These are phyloP conservation scores for Bothrops jararaca DNA, from an alignment of 2,113 vertebrate genomes.

Conservation along the genomic window DNA sequence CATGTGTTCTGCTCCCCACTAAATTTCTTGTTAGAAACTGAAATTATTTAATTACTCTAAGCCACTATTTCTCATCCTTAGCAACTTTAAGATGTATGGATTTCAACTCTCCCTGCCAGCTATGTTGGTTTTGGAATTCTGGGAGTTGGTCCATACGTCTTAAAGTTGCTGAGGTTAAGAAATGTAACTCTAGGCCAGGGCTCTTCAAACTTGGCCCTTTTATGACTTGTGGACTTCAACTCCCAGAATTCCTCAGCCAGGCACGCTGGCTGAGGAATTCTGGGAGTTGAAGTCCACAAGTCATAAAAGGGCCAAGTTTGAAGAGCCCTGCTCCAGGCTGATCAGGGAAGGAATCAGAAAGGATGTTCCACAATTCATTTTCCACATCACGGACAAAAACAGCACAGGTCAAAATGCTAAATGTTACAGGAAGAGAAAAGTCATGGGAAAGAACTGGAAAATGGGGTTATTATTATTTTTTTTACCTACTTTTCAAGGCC, in stretches of 20 bases:
- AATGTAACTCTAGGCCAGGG: not conserved
- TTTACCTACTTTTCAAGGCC: constrained; percentile 61
- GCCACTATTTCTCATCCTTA: not conserved
- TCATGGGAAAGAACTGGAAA: not conserved
- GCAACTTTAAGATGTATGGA: not conserved
- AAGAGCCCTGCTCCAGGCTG: too few species aligned
- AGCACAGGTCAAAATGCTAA: constrained; percentile 13
- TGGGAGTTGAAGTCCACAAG: too few species aligned
- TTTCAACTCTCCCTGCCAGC: not conserved
- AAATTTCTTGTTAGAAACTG: not conserved
- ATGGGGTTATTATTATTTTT: not conserved
- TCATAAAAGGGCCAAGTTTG: too few species aligned
- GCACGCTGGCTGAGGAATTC: too few species aligned
- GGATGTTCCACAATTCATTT: constrained; percentile 30
- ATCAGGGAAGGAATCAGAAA: constrained; percentile 7
- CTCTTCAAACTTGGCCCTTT: too few species aligned
- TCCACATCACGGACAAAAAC: not conserved
- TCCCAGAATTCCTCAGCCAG: too few species aligned
- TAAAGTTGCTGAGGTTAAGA: not conserved
- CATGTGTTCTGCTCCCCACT: not conserved
- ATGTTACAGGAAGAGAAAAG: not conserved
- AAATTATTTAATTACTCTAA: not conserved
- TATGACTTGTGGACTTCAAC: too few species aligned
- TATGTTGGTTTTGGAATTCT: not conserved
- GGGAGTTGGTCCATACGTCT: not conserved